These are phyloP conservation scores for Tipula unca DNA, from an alignment of 2,888 invertebrate genomes.

Conservation along the genomic window DNA sequence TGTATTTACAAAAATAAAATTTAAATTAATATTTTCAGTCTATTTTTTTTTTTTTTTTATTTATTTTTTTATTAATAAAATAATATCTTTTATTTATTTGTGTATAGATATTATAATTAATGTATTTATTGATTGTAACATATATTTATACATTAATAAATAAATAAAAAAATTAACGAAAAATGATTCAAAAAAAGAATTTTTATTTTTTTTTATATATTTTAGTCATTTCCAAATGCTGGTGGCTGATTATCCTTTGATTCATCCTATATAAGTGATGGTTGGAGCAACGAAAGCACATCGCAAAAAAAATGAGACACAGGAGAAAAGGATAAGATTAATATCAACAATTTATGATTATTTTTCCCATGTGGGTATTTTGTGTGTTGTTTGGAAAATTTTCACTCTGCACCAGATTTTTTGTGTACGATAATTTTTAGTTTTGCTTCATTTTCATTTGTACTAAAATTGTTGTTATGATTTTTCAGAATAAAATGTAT, in stretches of 20 bases:
- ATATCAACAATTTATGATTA: constrained; percentile 8
- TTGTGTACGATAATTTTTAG: not conserved
- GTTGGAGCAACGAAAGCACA: not conserved
- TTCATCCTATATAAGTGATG: not conserved
- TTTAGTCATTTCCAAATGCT: not conserved
- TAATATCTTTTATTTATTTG: not conserved
- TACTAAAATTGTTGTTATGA: not conserved
- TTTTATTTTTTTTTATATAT: not conserved
- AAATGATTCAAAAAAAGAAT: not conserved
- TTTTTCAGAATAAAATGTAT: not conserved
- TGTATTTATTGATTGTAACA: not conserved
- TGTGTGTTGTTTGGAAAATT: not conserved
- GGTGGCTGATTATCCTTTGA: not conserved
- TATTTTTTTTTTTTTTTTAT: not conserved
- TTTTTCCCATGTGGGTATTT: not conserved
- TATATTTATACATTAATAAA: not conserved
- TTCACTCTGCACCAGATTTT: not conserved
- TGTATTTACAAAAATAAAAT: not conserved
- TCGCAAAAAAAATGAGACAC: not conserved
- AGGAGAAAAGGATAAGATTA: constrained; percentile 8
- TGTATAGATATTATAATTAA: not conserved
- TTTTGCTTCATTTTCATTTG: not conserved
- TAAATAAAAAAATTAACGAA: not conserved
- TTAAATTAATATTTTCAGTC: not conserved
- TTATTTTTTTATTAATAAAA: not conserved